phyloP scores from a whole-genome alignment of 2,113 vertebrate genomes.

The pig (Sus scrofa) region T2T-Sscrofa CM000816.6:70289001-70289500 shows the following conservation, averaged over 20 bases:
- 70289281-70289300: background rate
- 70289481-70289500: background rate
- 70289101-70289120: background rate
- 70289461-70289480: background rate
- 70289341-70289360: background rate
- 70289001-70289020: background rate
- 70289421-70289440: background rate
- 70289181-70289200: background rate
- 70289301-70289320: background rate
- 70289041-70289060: too few relatives aligned
- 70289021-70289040: background rate
- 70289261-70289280: background rate
- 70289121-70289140: background rate
- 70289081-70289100: background rate
- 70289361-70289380: background rate
- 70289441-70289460: background rate
- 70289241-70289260: background rate
- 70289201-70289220: background rate
- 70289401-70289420: background rate
- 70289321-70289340: background rate
- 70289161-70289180: background rate
- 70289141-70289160: background rate
- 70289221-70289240: background rate
- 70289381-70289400: too few relatives aligned
- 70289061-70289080: rapidly evolving